Conservation (phyloP, 2,888 invertebrate species). For the Sthenelais limicola region DNA sequence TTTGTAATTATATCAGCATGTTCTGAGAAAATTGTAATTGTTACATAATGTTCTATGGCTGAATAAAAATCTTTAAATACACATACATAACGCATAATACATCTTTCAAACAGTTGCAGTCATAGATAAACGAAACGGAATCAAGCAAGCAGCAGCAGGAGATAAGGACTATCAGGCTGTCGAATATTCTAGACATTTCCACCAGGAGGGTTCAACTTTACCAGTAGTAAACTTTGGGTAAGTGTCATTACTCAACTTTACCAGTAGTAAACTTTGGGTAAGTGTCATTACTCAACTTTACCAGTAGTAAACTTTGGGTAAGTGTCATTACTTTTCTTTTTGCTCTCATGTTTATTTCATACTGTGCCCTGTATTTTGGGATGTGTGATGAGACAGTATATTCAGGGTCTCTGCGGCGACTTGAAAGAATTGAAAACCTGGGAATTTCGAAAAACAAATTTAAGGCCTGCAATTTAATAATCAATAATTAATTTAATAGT, state of each 20-base stretch:
- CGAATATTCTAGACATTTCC: constrained; percentile 67
- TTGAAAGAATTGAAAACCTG: too few relatives aligned
- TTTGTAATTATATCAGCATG: too few relatives aligned
- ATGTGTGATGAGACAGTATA: too few relatives aligned
- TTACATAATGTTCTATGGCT: too few relatives aligned
- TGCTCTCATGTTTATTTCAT: too few relatives aligned
- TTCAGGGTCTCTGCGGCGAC: too few relatives aligned
- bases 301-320: constrained; percentile 67
- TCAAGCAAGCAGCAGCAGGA: constrained; percentile 63
- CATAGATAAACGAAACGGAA: constrained; percentile 67
- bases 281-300: constrained; percentile 57
- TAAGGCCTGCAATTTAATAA: too few relatives aligned
- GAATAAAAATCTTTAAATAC: too few relatives aligned
- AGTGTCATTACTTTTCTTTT: constrained; percentile 58
- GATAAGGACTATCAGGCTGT: constrained; percentile 69
- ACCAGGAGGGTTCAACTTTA: constrained; percentile 61
- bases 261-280: constrained; percentile 67
- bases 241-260: constrained; percentile 57
- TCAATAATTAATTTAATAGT: too few relatives aligned
- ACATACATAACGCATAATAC: neutral
- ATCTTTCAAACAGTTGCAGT: constrained; percentile 11
- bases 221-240: constrained; percentile 67
- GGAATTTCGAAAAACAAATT: too few relatives aligned
- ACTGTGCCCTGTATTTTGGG: too few relatives aligned
- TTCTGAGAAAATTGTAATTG: too few relatives aligned